These are phyloP conservation scores for Tor tambroides DNA, from an alignment of 2,113 vertebrate species.

Conservation along the genomic window DNA sequence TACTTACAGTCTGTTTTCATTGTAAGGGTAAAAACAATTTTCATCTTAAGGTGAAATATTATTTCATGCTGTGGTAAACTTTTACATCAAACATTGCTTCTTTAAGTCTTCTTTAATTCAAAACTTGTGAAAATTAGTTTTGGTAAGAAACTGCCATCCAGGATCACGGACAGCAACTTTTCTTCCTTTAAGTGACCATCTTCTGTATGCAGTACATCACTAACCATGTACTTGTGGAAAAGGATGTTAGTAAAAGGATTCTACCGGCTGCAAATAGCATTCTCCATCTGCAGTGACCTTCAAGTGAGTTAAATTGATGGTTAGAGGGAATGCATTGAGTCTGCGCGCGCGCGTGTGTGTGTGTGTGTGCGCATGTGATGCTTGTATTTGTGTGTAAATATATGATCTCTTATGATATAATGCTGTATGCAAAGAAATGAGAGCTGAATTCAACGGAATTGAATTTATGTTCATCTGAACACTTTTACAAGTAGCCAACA, in stretches of 20 bases:
- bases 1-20: no score
- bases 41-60: no score
- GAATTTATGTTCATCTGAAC: not conserved
- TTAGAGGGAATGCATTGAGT: not conserved
- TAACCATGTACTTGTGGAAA: not conserved
- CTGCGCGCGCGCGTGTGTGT: not conserved
- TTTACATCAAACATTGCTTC: not conserved
- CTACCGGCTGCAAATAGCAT: not conserved
- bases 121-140: not conserved
- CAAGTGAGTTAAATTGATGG: conserved; percentile 6
- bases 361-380: not conserved
- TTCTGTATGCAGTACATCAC: not conserved
- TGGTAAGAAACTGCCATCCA: not conserved
- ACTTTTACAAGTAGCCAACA: not conserved
- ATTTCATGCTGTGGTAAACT: no score
- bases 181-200: not conserved
- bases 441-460: not conserved
- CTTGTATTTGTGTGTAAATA: not conserved
- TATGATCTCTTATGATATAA: not conserved
- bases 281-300: not conserved
- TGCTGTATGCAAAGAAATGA: not conserved
- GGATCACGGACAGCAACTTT: not conserved
- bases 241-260: not conserved
- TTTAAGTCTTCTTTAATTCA: not conserved
- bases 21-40: no score